A percentile compares a stretch with the other conserved stretches of the same genome.
Conservation (phyloP, 2,888 invertebrate genomes). For the Petrolisthes cinctipes region DNA sequence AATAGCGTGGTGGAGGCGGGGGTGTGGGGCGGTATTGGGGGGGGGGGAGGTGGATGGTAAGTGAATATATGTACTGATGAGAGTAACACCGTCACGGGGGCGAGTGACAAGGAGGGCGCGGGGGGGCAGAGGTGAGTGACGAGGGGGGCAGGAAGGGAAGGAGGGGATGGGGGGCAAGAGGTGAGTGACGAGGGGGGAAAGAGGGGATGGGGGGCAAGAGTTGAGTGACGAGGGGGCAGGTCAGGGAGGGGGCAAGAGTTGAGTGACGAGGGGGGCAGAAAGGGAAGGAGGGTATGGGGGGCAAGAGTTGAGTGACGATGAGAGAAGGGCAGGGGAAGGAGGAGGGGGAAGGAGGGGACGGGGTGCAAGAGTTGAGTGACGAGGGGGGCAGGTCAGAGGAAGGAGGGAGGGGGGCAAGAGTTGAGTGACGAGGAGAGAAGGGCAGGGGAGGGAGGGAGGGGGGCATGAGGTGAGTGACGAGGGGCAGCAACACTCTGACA, state of each 20-base stretch:
- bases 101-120: background rate
- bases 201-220: background rate
- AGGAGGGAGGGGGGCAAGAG: background rate
- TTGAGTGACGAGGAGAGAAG: background rate
- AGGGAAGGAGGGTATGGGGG: background rate
- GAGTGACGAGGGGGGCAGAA: background rate
- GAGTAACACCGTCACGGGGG: background rate
- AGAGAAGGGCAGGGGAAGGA: background rate
- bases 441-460: background rate
- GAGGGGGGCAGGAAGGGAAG: background rate
- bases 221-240: background rate
- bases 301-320: background rate
- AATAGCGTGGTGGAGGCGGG: background rate
- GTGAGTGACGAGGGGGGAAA: background rate
- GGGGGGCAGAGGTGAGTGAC: background rate
- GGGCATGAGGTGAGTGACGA: background rate
- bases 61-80: too few species aligned
- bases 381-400: background rate
- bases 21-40: background rate
- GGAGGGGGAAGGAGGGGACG: background rate
- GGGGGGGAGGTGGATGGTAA: background rate
- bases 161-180: background rate
- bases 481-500: too few species aligned
- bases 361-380: background rate
- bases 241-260: background rate